Evolutionary conservation across 64 coral and sea anemone genomes (phyloP).

Genomic region (Stichodactyla mertensii): DNA sequence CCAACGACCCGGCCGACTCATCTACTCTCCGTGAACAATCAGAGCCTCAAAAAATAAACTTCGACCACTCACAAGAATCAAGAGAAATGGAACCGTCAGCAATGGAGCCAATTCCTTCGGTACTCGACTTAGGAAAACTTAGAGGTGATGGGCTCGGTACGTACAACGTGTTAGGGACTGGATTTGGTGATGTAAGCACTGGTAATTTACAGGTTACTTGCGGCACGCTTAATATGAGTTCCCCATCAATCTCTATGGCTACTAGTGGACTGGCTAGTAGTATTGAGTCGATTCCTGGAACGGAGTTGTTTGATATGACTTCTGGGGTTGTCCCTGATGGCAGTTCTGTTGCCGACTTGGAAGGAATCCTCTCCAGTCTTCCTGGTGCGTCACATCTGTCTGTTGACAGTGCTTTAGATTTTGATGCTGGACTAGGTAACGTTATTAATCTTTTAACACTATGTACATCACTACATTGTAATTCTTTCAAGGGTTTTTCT

Average conservation of each 20-base stretch:
- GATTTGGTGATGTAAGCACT: constrained; percentile 14
- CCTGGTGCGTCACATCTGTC: constrained; percentile 80
- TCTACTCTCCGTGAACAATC: not conserved
- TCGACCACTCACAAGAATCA: not conserved
- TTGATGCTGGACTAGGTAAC: constrained; percentile 77
- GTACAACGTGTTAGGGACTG: not conserved
- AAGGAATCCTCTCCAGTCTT: constrained; percentile 81
- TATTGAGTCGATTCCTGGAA: constrained; percentile 34
- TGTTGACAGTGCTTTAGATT: constrained; percentile 58
- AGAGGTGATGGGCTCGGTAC: not conserved
- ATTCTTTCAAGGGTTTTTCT: too few relatives aligned
- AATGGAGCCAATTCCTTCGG: not conserved
- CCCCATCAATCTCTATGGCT: constrained; percentile 31
- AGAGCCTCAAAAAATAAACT: not conserved
- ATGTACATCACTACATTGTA: too few relatives aligned
- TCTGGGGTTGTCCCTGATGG: constrained; percentile 26
- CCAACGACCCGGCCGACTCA: not conserved
- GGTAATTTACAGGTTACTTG: not conserved
- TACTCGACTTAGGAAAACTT: not conserved
- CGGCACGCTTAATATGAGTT: not conserved
- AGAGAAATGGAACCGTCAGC: not conserved
- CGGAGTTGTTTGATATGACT: constrained; percentile 54
- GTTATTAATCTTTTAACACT: not conserved
- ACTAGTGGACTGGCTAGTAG: constrained; percentile 15
- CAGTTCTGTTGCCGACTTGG: constrained; percentile 49